Percentiles rank a stretch among this genome's conserved stretches.
Conservation (phyloP, 2,113 vertebrate species). For the Recurvirostra avosetta region DNA sequence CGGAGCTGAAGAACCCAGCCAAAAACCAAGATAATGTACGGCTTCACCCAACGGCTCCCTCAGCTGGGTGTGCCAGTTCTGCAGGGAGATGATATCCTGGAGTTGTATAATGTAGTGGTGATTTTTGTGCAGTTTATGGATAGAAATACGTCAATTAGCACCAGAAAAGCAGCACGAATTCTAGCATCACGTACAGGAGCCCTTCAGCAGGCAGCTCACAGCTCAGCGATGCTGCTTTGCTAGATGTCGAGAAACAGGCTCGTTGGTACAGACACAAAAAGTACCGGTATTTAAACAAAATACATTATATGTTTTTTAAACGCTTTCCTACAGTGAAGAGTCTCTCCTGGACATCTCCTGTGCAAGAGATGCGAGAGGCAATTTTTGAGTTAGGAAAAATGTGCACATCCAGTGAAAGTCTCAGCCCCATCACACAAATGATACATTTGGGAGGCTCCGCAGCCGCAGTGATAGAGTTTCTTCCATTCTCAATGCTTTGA, state of each 20-base stretch:
- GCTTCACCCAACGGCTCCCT: neutral
- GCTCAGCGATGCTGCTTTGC: neutral
- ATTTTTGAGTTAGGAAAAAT: neutral
- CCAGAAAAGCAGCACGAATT: rapidly evolving
- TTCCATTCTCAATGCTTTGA: neutral
- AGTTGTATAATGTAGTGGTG: rapidly evolving
- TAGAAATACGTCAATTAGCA: neutral
- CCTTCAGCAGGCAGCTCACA: neutral
- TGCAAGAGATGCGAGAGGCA: neutral
- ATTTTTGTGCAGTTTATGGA: neutral
- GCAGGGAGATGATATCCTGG: neutral
- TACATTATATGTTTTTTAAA: neutral
- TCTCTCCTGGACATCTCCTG: neutral
- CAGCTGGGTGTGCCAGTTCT: neutral
- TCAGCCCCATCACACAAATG: neutral
- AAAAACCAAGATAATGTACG: rapidly evolving
- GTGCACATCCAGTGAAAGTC: neutral
- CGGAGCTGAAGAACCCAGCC: neutral
- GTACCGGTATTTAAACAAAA: neutral
- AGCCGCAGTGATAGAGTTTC: neutral
- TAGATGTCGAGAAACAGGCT: neutral
- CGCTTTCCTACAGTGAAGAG: neutral
- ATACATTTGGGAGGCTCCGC: neutral
- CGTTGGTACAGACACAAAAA: neutral
- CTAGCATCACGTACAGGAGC: neutral